Conservation (phyloP, 2,113 vertebrate genomes). For the Pluvialis apricaria region DNA sequence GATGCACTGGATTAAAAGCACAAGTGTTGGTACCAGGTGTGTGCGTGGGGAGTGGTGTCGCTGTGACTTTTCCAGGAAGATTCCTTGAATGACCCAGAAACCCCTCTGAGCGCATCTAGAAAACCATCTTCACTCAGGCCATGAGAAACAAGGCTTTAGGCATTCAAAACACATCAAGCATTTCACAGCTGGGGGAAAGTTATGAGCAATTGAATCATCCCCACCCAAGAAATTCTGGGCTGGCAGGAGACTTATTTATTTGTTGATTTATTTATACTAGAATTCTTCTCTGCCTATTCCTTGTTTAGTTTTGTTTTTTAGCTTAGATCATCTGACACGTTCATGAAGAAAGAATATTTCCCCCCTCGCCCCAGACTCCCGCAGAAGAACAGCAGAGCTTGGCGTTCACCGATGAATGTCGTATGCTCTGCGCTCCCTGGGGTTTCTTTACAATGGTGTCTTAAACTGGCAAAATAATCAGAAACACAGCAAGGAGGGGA, state of each 20-base stretch:
- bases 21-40: conserved; percentile 47
- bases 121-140: neutral
- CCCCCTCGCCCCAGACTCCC: neutral
- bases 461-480: conserved; percentile 58
- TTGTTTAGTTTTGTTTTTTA: conserved; percentile 23
- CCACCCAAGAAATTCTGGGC: neutral
- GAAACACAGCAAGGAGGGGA: conserved; percentile 36
- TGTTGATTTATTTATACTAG: conserved; percentile 59
- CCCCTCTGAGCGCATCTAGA: neutral
- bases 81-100: conserved; percentile 38
- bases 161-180: neutral
- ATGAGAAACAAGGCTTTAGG: neutral
- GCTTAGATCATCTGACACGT: neutral
- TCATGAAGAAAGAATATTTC: neutral
- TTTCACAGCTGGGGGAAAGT: neutral
- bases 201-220: neutral
- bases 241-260: conserved; percentile 41
- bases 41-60: neutral
- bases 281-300: conserved; percentile 22
- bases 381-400: neutral
- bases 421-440: neutral
- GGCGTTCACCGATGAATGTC: neutral
- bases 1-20: conserved; percentile 55
- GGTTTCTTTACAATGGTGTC: conserved; percentile 18
- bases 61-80: conserved; percentile 47